Evolutionary conservation across 2,797 vertebrate genomes (phyloP), one percentile per base, ranked within the genome.

Genomic region (Trichosurus vulpecula): DNA sequence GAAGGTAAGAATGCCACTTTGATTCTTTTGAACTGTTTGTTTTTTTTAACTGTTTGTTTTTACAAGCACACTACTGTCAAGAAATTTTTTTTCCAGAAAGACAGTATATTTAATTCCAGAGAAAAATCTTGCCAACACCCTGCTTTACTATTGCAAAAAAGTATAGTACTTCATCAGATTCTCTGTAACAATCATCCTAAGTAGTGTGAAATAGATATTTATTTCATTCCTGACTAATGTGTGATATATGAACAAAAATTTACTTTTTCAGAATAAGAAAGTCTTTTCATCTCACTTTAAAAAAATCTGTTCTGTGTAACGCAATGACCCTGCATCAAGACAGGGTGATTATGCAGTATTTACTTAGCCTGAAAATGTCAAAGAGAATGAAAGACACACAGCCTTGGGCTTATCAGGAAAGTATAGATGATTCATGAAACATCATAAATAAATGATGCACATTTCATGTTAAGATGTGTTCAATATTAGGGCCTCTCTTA

Each of bases 381-480:
- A 95, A 97, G 98, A 97, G 98, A 99, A 98, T 99, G 98, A 98
- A 99, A 99, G 98, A 98, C 98, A 98, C 98, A 98, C 98, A 98
- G 98, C 98, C 98, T 94, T 98, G 94, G 98, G 98, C 98, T 99
- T 99, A 99, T 99, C 98, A 98, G 98, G 98, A 98, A 98, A 98
- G 98, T 97, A 96, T 97, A 98, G 98, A 98, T 98, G 98, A 99
- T 99, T 98, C 98, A 98, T 98, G 98, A 98, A 98, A 97, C 98
- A 98, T 97, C 51, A 96, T 98, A 98, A 99, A 99, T 98, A 99
- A 99, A 98, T 99, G 99, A 98, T 92, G 52, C 90, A n/a, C 93
- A 96, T 98, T 98, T 98, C 96, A 95, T 98, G 98, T 98, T 97
- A 97, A 97, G 95, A 95, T 92, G 98, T 95, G 74, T 98, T 98